phyloP scores from a whole-genome alignment of 2,113 vertebrate genomes.

The Crotalus helleri region DNA sequence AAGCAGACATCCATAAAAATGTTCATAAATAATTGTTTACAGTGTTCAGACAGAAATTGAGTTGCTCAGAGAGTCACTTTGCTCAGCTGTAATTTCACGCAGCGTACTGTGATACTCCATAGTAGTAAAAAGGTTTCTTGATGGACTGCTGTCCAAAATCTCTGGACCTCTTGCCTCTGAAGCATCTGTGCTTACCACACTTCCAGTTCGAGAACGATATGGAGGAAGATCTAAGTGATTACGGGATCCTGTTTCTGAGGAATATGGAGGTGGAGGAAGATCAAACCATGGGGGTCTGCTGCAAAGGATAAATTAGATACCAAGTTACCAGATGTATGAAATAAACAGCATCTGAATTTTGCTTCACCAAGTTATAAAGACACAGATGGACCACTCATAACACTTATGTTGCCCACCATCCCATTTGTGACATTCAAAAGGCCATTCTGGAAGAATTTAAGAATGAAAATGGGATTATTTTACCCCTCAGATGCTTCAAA shows the following conservation, averaged over 20 bases:
- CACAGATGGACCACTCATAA: not conserved
- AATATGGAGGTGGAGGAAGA: constrained; percentile 93
- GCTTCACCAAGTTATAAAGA: not conserved
- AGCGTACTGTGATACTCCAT: constrained; percentile 49
- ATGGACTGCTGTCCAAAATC: not conserved
- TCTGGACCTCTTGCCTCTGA: constrained; percentile 47
- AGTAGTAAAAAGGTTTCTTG: constrained; percentile 18
- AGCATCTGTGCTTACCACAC: constrained; percentile 58
- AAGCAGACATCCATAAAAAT: constrained; percentile 53
- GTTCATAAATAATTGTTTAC: constrained; percentile 42
- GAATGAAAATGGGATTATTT: not conserved
- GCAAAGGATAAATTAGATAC: constrained; percentile 31
- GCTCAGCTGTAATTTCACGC: constrained; percentile 34
- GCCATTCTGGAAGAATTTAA: not conserved
- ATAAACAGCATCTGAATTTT: not conserved
- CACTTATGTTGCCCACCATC: not conserved
- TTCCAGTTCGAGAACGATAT: constrained; percentile 75
- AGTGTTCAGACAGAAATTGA: constrained; percentile 45
- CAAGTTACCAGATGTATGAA: constrained; percentile 23
- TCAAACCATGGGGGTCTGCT: constrained; percentile 95
- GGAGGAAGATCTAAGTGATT: constrained; percentile 81
- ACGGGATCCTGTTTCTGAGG: constrained; percentile 73
- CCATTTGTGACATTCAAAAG: not conserved
- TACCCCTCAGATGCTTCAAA: not conserved
- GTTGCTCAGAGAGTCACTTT: constrained; percentile 49